phyloP scores from a whole-genome alignment of 2,797 vertebrate genomes.

The Anguilla pacifica region DNA sequence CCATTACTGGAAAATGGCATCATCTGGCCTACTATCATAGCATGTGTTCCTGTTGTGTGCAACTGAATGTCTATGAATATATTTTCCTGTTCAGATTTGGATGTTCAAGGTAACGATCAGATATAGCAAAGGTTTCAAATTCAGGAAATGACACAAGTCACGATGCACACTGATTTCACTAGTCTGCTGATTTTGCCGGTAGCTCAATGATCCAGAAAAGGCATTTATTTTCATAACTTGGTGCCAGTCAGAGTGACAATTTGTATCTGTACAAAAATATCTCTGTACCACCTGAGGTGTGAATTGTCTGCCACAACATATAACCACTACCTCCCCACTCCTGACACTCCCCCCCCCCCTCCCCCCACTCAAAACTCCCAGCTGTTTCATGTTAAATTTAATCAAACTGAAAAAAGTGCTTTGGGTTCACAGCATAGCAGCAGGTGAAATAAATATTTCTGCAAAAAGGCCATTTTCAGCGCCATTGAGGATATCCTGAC shows the following conservation, averaged over 20 bases:
- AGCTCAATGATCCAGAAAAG: neutral
- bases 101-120: neutral
- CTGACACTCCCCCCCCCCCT: neutral
- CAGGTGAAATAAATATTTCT: neutral
- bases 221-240: neutral
- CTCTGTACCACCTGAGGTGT: neutral
- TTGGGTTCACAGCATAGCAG: neutral
- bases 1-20: too few relatives aligned
- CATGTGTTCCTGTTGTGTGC: too few relatives aligned
- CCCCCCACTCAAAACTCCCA: too few relatives aligned
- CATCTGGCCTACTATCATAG: too few relatives aligned
- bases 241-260: neutral
- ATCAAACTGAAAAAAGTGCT: too few relatives aligned
- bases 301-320: neutral
- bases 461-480: neutral
- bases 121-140: neutral
- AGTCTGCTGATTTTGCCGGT: neutral
- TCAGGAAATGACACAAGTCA: neutral
- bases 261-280: neutral
- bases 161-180: neutral
- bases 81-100: neutral
- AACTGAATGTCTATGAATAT: too few relatives aligned
- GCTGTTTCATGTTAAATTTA: neutral
- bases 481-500: neutral
- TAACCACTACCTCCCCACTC: neutral